Conservation (phyloP, 1,140 invertebrate species). For the Sitophilus oryzae region DNA sequence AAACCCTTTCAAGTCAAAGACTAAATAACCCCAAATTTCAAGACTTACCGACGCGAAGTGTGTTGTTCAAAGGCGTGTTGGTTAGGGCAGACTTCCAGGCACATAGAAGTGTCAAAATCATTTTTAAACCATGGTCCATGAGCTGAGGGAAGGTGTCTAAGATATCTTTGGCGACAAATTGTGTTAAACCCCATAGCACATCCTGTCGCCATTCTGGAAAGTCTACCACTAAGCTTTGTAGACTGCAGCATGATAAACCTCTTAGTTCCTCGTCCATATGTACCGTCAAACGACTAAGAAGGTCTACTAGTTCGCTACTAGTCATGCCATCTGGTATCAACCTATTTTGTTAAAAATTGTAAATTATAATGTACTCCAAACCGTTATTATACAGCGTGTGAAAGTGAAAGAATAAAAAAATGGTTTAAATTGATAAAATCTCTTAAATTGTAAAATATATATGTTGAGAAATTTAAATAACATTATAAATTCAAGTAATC, state of each 20-base stretch:
- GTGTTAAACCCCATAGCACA: constrained; percentile 88
- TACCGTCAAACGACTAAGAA: constrained; percentile 84
- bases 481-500: no score
- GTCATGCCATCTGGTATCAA: constrained; percentile 97
- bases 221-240: constrained; percentile 93
- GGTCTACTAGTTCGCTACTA: constrained; percentile 85
- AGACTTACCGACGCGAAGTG: constrained; percentile 20
- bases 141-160: constrained; percentile 77
- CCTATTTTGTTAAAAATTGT: constrained; percentile 3
- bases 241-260: constrained; percentile 87
- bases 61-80: constrained; percentile 16
- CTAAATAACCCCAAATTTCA: background rate
- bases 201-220: constrained; percentile 97
- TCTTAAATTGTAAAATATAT: no score
- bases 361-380: background rate
- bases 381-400: background rate
- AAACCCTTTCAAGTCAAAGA: no score
- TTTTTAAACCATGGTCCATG: constrained; percentile 89
- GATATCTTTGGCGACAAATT: constrained; percentile 91
- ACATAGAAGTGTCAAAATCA: constrained; percentile 86
- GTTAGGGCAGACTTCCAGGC: constrained; percentile 83
- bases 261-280: constrained; percentile 89
- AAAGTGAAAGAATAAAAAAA: background rate
- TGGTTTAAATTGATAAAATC: no score
- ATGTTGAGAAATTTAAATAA: no score